Base-by-base conservation (phyloP, 2,113 vertebrate species). In the Tragelaphus scriptus region DNA sequence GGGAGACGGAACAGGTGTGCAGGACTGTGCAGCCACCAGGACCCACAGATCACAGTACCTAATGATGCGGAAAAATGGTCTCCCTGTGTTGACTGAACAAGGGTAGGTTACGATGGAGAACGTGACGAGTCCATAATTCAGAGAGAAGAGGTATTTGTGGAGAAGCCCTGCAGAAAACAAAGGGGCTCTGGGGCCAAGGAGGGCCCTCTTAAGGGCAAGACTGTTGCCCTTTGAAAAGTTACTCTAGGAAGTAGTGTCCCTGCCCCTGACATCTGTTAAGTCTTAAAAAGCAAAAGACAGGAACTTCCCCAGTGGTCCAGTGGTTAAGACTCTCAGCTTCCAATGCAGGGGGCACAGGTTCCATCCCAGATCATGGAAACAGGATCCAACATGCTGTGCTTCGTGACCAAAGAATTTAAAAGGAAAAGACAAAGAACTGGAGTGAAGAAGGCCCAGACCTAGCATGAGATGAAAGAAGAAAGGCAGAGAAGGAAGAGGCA, bases 41-140 rank as follows among this genome's bases (percentile, higher is more conserved):
- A 12, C 9, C 9, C 7, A 0, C 0, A 0, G 58, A 3, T 11
- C 1, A 6, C 56, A 4, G 77, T 1, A 3, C 56, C 30, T 6
- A 5, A 32, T 10, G 30, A 32, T 0, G 7, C 0, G 21, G n/a
- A 63, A 3, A 49, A 9, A 3, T 0, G 49, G 58, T 13, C 68
- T 32, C 80, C 40, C 36, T 0, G 8, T 5, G 79, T 6, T 9
- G 82, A 40, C 44, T 15, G 17, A 36, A 58, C 30, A 28, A 90
- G 28, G 56, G 63, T 23, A 30, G 87, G 61, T 30, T 15, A 58
- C 5, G 4, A 21, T 25, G 82, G 28, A 11, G 56, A 21, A 0
- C 0, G 0, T 17, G 56, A 21, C 1, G 8, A 49, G 63, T 28
- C 47, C 4, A 0, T 5, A 7, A 56, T 32, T 1, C 56, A 32